Base-by-base conservation (phyloP, 2,113 vertebrate genomes). In the Myiozetetes cayanensis region DNA sequence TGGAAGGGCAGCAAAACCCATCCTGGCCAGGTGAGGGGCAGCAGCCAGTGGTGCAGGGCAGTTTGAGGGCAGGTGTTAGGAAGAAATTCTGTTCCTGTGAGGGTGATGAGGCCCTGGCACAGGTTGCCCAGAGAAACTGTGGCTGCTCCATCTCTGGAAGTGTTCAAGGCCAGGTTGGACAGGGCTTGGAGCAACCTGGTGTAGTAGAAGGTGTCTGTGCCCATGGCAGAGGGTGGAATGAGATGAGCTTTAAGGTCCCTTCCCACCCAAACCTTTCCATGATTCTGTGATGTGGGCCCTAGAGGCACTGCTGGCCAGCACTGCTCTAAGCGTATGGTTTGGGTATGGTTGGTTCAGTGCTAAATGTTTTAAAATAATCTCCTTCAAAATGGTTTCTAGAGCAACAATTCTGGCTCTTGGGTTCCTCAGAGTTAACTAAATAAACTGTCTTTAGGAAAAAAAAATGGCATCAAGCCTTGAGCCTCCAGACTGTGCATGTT, bases 351-450 rank as follows among this genome's bases (percentile, higher is more conserved):
- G 28, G 25, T 75, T 76, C 73, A 44, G 46, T 30, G 41, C 52
- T 76, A 35, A 81, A 56, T 43, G 82, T 55, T 65, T 23, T 47
- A 4, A 70, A 68, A 70, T 39, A 6, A 23, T 52, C 58, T 63
- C n/a, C 49, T 66, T 89, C 92, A 37, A 25, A 87, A 76, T 62
- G 87, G 66, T 95, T 95, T 87, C 87, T 93, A 59, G 90, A 94
- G 77, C 65, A 79, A 79, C 72, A 44, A 1, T 58, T 25, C 75
- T 72, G 49, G 46, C 84, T 41, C 41, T 58, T 0, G 3, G 53
- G 31, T 81, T 77, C 66, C 61, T 55, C 68, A n/a, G 88, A 89
- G 83, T 95, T 94, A 90, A 81, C 52, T 47, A 43, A 74, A 85
- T 63, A 65, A 75, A 87, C 67, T 63, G 23, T 47, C 67, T 91